Percentiles rank a stretch among this genome's conserved stretches.
phyloP scores from a whole-genome alignment of 2,113 vertebrate genomes.

The Pandion haliaetus region DNA sequence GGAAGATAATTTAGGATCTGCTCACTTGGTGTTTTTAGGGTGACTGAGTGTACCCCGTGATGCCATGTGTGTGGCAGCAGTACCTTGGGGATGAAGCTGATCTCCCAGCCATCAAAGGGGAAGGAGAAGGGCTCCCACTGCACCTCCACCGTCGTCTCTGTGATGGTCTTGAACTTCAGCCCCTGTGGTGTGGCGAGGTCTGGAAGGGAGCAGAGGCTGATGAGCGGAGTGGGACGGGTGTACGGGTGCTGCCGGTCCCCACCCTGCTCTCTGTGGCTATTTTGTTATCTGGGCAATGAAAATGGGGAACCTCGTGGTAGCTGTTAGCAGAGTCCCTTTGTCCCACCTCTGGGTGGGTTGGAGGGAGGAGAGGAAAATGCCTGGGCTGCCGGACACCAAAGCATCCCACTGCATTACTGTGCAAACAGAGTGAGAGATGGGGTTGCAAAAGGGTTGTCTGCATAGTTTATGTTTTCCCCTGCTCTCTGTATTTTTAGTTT shows the following conservation, averaged over 20 bases:
- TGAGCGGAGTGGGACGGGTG: background rate
- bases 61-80: accelerated
- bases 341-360: accelerated
- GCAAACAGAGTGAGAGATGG: background rate
- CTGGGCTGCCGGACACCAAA: background rate
- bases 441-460: background rate
- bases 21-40: background rate
- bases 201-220: conserved; percentile 71
- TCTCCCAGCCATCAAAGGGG: conserved; percentile 96
- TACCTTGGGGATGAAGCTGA: conserved; percentile 99
- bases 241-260: accelerated
- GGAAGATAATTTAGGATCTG: background rate
- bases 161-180: conserved; percentile 94
- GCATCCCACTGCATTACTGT: accelerated
- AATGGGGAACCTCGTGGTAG: background rate
- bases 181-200: conserved; percentile 91
- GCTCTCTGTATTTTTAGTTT: background rate
- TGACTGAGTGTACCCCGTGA: accelerated
- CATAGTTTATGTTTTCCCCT: background rate
- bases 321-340: background rate
- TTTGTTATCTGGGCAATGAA: background rate
- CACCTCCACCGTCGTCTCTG: conserved; percentile 93
- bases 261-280: background rate
- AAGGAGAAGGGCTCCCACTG: conserved; percentile 95
- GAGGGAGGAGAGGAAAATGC: background rate